Base-by-base conservation (phyloP, 2,888 invertebrate species). In the Metacarcinus magister region DNA sequence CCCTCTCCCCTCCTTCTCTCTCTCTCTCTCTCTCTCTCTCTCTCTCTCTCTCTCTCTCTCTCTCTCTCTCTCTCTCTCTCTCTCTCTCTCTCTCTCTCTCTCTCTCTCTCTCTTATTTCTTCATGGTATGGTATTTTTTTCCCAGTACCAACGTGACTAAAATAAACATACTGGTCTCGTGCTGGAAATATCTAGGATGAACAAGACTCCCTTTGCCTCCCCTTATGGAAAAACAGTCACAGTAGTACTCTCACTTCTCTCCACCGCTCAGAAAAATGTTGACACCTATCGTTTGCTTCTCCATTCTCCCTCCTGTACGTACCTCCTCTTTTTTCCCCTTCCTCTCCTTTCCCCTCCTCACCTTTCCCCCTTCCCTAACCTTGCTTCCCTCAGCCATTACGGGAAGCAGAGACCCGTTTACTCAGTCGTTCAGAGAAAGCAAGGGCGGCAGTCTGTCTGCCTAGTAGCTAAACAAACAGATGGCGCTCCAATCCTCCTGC, bases 381-480 rank as follows among this genome's bases (percentile, higher is more conserved):
- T 67, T 19, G 19, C 7, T 67, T 13, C 44, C 23, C 90, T 90
- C 32, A 48, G 48, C 82, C 82, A 82, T 19, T 82, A 82, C 82
- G 32, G 82, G 19, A 28, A 82, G 32, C 82, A 82, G 82, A 5
- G 32, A 23, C 82, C 82, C 82, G 82, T 82, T 82, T 82, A 32
- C 82, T 23, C 32, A 82, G 82, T 32, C 32, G 82, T 82, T 82
- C 19, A 82, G 82, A 82, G 82, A 32, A 82, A 32, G 82, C 82
- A 82, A 82, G 32, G 82, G 82, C 32, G 82, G 28, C 82, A 8
- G 82, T 82, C 8, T 82, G 82, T 82, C 75, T 75, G 75, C 10
- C 82, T 82, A 32, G 82, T 28, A 82, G 67, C 67, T 67, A 32
- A 32, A 32, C 82, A 82, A 82, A 82, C 82, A 82, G 28, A 75